Evolutionary conservation across 2,113 vertebrate species (phyloP).

Genomic region (Fregetta grallaria): DNA sequence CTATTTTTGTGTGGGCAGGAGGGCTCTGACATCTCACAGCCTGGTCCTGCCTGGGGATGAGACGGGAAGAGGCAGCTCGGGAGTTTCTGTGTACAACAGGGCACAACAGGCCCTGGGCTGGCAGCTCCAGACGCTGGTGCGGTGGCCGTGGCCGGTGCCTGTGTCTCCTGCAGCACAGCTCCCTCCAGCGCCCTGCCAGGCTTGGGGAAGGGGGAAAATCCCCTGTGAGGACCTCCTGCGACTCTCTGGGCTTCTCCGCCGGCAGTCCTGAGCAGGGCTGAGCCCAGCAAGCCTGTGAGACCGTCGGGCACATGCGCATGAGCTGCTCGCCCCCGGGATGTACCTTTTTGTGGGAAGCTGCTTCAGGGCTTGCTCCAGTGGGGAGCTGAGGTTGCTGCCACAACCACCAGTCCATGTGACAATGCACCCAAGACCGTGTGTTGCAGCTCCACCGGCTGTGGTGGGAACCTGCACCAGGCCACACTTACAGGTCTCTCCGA

Average conservation of each 20-base stretch:
- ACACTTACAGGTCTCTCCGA: neutral
- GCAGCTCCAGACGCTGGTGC: rapidly evolving
- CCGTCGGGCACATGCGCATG: neutral
- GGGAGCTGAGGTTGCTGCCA: neutral
- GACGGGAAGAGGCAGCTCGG: neutral
- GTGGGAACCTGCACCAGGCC: neutral
- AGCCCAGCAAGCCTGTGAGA: neutral
- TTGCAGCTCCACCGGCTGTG: neutral
- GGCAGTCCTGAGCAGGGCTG: neutral
- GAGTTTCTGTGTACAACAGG: neutral
- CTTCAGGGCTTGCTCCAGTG: neutral
- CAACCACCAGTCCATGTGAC: neutral
- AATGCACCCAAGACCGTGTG: neutral
- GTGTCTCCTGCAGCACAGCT: neutral
- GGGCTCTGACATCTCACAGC: neutral
- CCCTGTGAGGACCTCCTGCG: neutral
- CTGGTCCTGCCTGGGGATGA: neutral
- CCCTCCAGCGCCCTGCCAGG: neutral
- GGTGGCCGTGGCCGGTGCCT: neutral
- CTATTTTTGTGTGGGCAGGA: neutral
- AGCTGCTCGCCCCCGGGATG: neutral
- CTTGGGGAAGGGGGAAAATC: neutral
- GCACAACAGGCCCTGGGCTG: neutral
- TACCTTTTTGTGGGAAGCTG: neutral
- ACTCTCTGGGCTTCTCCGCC: neutral